Evolutionary conservation across 1,140 invertebrate species (phyloP).

Genomic region (Brachionus plicatilis): DNA sequence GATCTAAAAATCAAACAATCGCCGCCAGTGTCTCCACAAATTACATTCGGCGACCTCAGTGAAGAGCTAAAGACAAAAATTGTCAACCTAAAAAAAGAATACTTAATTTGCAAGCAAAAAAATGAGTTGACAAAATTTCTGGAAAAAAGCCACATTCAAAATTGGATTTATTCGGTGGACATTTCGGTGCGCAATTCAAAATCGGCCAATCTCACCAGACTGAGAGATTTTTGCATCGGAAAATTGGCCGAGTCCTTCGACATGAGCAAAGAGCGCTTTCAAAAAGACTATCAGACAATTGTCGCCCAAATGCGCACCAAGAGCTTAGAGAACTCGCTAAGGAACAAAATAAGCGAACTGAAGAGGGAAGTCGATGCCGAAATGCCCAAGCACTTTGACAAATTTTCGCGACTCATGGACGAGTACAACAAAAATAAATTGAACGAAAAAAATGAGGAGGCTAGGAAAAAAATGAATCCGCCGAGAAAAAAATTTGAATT

Average conservation of each 20-base stretch:
- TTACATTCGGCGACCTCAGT: neutral
- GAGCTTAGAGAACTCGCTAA: neutral
- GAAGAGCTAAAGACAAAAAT: conserved; percentile 5
- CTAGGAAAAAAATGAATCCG: conserved; percentile 4
- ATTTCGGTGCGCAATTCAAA: neutral
- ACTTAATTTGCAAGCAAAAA: neutral
- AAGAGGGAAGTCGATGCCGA: conserved; percentile 3
- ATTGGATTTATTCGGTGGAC: neutral
- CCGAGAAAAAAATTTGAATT: conserved; percentile 35
- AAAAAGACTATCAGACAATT: neutral
- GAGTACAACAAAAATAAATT: neutral
- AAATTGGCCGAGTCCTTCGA: neutral
- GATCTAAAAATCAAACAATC: neutral
- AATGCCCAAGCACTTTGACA: neutral
- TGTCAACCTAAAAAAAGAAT: conserved; percentile 7
- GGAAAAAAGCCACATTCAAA: neutral
- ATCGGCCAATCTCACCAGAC: neutral
- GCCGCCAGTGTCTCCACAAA: neutral
- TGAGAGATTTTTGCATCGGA: neutral
- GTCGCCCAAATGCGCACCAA: neutral
- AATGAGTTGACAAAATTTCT: neutral
- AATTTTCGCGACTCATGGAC: neutral
- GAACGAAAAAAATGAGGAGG: neutral
- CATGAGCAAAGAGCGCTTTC: neutral
- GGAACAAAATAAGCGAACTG: neutral